Percentiles rank a stretch among this genome's conserved stretches.
Evolutionary conservation across 2,797 vertebrate genomes (phyloP).

Genomic region (Huso huso): DNA sequence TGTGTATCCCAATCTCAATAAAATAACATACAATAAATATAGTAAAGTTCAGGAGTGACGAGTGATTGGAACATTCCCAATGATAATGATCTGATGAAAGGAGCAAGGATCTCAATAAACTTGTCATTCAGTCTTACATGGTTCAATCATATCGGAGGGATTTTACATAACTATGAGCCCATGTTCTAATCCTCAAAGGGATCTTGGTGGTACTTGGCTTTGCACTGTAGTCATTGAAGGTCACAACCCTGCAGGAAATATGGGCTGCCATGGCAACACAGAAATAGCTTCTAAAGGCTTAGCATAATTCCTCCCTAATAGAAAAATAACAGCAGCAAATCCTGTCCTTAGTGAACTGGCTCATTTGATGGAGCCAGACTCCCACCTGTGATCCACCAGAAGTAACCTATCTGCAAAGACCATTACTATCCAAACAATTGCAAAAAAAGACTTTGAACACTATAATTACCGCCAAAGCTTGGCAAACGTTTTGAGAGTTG

Average conservation of each 20-base stretch:
- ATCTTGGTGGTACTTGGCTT: slow-evolving; percentile 80
- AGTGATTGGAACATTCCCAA: slow-evolving; percentile 55
- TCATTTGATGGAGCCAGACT: slow-evolving; percentile 76
- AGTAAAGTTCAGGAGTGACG: slow-evolving; percentile 41
- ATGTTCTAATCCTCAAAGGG: slow-evolving; percentile 92
- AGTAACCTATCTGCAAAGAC: slow-evolving; percentile 63
- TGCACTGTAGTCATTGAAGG: slow-evolving; percentile 95
- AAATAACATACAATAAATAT: slow-evolving; percentile 40
- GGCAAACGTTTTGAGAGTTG: too few species aligned
- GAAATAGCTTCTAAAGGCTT: slow-evolving; percentile 94
- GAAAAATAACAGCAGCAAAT: slow-evolving; percentile 98
- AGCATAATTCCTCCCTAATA: slow-evolving; percentile 94
- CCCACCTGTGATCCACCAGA: slow-evolving; percentile 84
- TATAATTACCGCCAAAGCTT: too few species aligned
- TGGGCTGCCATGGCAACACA: slow-evolving; percentile 95
- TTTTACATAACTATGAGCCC: slow-evolving; percentile 90
- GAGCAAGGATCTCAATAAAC: slow-evolving; percentile 61
- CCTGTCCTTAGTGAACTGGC: slow-evolving; percentile 87
- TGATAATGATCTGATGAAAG: slow-evolving; percentile 55
- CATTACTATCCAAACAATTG: slow-evolving; percentile 53
- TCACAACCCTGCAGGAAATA: slow-evolving; percentile 97
- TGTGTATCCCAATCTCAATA: neutral
- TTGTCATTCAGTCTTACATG: slow-evolving; percentile 60
- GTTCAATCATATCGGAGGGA: slow-evolving; percentile 67
- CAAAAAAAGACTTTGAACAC: slow-evolving; percentile 51